Conservation (phyloP, 2,797 vertebrate genomes). For the Nothura maculosa region DNA sequence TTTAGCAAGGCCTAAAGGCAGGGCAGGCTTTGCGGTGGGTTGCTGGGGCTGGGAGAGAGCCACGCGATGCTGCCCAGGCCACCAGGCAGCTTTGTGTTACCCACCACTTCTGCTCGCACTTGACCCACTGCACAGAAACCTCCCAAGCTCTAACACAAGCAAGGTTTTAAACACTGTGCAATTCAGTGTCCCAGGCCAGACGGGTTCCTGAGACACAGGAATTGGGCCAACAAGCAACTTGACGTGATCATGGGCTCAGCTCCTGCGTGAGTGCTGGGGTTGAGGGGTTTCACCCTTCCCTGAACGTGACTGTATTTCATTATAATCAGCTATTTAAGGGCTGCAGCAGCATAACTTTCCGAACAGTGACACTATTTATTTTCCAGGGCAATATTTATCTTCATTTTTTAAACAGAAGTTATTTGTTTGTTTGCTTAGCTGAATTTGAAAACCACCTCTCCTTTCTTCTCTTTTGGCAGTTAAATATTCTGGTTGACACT, state of each 20-base stretch:
- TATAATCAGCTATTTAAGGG: background rate
- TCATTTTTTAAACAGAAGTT: background rate
- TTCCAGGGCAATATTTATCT: background rate
- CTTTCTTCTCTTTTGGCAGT: conserved; percentile 80
- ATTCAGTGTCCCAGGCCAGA: background rate
- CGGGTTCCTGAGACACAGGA: background rate
- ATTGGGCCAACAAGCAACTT: background rate
- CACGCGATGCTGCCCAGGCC: background rate
- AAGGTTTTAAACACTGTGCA: background rate
- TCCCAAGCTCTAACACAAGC: background rate
- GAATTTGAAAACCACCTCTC: conserved; percentile 28
- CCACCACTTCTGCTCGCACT: background rate
- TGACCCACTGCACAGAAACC: background rate
- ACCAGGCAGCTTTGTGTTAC: fast-evolving
- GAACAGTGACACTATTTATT: background rate
- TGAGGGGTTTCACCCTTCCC: background rate
- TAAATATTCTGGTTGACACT: conserved; percentile 97
- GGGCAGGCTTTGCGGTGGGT: background rate
- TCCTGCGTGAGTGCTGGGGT: background rate
- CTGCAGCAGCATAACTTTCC: background rate
- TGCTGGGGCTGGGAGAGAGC: background rate
- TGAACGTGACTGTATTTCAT: background rate
- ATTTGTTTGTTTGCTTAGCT: background rate
- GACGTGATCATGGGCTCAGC: background rate
- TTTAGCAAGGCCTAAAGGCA: background rate